Evolutionary conservation across 1,140 invertebrate species (phyloP), one percentile per base, ranked within the genome.

Genomic region (Ceratitis capitata): DNA sequence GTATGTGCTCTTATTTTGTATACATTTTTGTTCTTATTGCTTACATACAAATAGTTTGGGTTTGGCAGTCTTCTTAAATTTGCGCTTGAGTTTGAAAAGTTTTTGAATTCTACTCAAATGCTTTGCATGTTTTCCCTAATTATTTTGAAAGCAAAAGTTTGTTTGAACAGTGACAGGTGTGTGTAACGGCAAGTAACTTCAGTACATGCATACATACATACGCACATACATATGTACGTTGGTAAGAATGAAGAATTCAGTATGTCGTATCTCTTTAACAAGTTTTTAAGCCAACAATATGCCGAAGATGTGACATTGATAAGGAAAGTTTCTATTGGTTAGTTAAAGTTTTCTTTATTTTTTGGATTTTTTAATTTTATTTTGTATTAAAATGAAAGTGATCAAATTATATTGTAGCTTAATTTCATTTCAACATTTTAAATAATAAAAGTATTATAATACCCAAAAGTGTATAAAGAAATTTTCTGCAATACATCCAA

Each of bases 111-210:
- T 39, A 12, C 64, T 35, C 64, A 69, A 69, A 69, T 69, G 64
- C 64, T 69, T 32, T 69, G 64, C 64, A 69, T 69, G 64, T 69
- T 69, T 69, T 69, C 35, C 35, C 64, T 69, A 69, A 69, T 69
- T 42, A 39, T 69, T 69, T 69, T n/a, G 35, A 19, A 39, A 39
- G 29, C 4, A 69, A 39, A 69, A 69, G 64, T 39, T 69, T 39
- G 29, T 19, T 69, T 42, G 64, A 69, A 69, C 39, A 69, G 64
- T 69, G 64, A 26, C 64, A 69, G 64, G 64, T 69, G 35, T 39
- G 26, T 42, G 35, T 29, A 29, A 61, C 12, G 14, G n/a, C n/a
- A 56, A 56, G n/a, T 23, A n/a, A 7, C 51, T 23, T 56, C 51
- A 7, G 49, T 19, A n/a, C n/a, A n/a, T n/a, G n/a, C n/a, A n/a